phyloP scores from a whole-genome alignment of 1,140 invertebrate species.

The Drosophila subobscura region DNA sequence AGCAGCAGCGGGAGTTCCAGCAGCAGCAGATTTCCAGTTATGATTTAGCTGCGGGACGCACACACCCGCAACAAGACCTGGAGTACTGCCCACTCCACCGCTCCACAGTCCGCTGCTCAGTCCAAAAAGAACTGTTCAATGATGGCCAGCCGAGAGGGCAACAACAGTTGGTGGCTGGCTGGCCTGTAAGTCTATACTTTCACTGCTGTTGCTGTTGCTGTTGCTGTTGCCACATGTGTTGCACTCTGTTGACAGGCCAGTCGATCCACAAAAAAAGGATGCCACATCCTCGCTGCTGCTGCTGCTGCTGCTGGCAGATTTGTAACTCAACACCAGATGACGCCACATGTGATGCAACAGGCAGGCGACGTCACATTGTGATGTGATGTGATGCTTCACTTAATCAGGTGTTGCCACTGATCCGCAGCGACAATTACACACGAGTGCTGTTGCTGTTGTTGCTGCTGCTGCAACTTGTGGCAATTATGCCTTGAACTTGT shows the following conservation, averaged over 20 bases:
- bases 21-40: slow-evolving; percentile 37
- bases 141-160: slow-evolving; percentile 1
- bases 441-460: slow-evolving; percentile 40
- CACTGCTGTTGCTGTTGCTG: slow-evolving; percentile 49
- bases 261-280: slow-evolving; percentile 55
- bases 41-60: slow-evolving; percentile 28
- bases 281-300: slow-evolving; percentile 34
- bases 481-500: slow-evolving; percentile 79
- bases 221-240: slow-evolving; percentile 53
- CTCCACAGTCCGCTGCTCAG: too few species aligned
- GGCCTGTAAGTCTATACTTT: slow-evolving; percentile 64
- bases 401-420: slow-evolving; percentile 81
- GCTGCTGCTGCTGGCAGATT: not conserved
- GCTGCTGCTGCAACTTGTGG: slow-evolving; percentile 58
- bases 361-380: slow-evolving; percentile 12
- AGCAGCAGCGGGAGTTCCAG: not conserved
- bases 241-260: slow-evolving; percentile 27
- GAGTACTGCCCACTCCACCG: not conserved
- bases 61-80: slow-evolving; percentile 44
- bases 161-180: slow-evolving; percentile 36
- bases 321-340: slow-evolving; percentile 63
- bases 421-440: slow-evolving; percentile 78
- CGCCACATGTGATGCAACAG: slow-evolving; percentile 57
- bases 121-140: slow-evolving; percentile 18
- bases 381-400: slow-evolving; percentile 69